A percentile compares a stretch with the other conserved stretches of the same genome.
These are phyloP conservation scores for Galago senegalensis DNA, from an alignment of 2,797 vertebrate species.

Conservation along the genomic window DNA sequence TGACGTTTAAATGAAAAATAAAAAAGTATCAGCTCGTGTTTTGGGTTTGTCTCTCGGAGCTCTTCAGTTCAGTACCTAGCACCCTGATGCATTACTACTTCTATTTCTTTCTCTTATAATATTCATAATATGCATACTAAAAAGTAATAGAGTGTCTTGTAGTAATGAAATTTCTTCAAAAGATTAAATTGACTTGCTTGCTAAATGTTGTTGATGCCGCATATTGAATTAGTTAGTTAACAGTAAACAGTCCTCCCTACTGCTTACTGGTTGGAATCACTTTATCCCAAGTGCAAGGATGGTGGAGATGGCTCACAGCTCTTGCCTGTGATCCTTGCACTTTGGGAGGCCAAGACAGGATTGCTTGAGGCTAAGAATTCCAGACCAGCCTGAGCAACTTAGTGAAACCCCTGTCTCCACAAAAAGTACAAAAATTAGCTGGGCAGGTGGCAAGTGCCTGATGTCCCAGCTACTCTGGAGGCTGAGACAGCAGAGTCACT, in stretches of 20 bases:
- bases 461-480: too few species aligned
- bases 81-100: not conserved
- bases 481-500: too few species aligned
- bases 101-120: slow-evolving; percentile 25
- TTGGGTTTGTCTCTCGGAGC: slow-evolving; percentile 43
- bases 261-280: not conserved
- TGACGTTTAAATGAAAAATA: not conserved
- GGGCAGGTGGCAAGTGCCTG: too few species aligned
- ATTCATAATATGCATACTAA: not conserved
- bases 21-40: not conserved
- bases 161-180: slow-evolving; percentile 43
- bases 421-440: too few species aligned
- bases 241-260: not conserved
- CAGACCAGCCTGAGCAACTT: too few species aligned
- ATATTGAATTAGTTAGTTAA: slow-evolving; percentile 25
- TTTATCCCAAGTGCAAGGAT: slow-evolving; percentile 2
- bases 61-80: not conserved
- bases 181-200: slow-evolving; percentile 1
- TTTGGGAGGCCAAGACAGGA: too few species aligned
- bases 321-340: too few species aligned
- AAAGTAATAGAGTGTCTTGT: slow-evolving; percentile 21
- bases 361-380: too few species aligned
- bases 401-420: too few species aligned
- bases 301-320: too few species aligned
- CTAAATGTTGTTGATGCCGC: slow-evolving; percentile 3